These are phyloP conservation scores for Stigmatopora argus DNA, from an alignment of 2,113 vertebrate species.

Conservation along the genomic window DNA sequence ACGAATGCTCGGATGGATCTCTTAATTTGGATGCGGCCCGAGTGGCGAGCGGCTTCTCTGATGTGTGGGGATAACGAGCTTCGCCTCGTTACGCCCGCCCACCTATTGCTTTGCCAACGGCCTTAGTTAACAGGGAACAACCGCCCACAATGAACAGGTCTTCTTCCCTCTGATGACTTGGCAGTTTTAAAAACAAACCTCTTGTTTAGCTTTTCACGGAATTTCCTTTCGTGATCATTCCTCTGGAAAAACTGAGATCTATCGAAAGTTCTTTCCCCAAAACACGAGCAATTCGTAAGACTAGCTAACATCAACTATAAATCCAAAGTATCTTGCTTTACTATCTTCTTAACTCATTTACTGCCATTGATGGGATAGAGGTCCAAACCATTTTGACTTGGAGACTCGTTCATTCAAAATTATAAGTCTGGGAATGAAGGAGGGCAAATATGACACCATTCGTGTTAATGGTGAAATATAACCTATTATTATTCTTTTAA, in stretches of 20 bases:
- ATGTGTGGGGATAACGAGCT: not conserved
- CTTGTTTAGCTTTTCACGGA: not conserved
- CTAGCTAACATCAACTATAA: not conserved
- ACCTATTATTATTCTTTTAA: not conserved
- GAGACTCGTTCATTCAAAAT: too few relatives aligned
- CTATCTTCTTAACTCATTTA: too few relatives aligned
- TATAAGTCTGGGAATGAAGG: too few relatives aligned
- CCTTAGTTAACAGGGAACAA: slow-evolving; percentile 3
- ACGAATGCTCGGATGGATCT: slow-evolving; percentile 15
- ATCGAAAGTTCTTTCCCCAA: not conserved
- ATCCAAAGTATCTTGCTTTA: not conserved
- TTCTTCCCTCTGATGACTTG: not conserved
- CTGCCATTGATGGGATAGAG: too few relatives aligned
- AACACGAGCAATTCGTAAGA: not conserved
- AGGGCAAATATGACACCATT: not conserved
- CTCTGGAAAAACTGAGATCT: not conserved
- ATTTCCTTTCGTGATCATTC: not conserved
- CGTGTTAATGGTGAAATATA: too few relatives aligned
- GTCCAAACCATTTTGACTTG: too few relatives aligned
- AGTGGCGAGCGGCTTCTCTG: slow-evolving; percentile 12
- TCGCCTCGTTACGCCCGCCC: slow-evolving; percentile 4
- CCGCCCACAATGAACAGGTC: not conserved
- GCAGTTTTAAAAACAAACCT: not conserved
- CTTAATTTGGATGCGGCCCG: slow-evolving; percentile 4
- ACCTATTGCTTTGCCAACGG: slow-evolving; percentile 6